phyloP scores from a whole-genome alignment of 2,888 invertebrate genomes.

The Eristalis intricaria region DNA sequence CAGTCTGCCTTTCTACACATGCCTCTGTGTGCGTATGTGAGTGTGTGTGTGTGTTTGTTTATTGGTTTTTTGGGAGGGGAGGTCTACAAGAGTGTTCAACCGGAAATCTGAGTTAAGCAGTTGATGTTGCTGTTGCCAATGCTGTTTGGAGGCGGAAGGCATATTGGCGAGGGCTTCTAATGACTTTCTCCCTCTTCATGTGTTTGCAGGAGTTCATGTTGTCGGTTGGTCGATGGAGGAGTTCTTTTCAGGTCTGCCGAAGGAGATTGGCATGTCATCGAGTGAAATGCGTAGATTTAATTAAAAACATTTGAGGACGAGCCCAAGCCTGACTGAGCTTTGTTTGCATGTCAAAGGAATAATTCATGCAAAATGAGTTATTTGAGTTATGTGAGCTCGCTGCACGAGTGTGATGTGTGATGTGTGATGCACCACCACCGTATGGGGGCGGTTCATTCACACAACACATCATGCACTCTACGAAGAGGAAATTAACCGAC shows the following conservation, averaged over 20 bases:
- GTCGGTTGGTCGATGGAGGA: constrained; percentile 21
- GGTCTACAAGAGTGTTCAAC: constrained; percentile 35
- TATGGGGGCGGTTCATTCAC: neutral
- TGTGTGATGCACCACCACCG: no score
- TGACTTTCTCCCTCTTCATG: constrained; percentile 5
- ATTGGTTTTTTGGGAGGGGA: constrained; percentile 12
- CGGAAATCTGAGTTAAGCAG: constrained; percentile 35
- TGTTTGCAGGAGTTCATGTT: constrained; percentile 21
- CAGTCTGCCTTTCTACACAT: neutral
- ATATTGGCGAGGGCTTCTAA: constrained; percentile 1
- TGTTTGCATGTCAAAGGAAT: constrained; percentile 42
- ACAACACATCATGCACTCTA: neutral
- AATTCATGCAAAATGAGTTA: constrained; percentile 11
- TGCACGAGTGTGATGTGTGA: neutral
- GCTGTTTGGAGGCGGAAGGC: neutral
- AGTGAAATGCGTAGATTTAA: constrained; percentile 53
- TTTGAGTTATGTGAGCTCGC: neutral
- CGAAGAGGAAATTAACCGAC: neutral
- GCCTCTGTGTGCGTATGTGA: no score
- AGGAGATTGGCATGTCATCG: constrained; percentile 12
- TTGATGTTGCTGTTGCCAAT: neutral
- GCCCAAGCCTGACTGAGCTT: neutral
- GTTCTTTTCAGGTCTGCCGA: constrained; percentile 33
- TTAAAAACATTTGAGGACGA: constrained; percentile 23
- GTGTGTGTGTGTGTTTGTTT: constrained; percentile 36